Conservation (phyloP, 2,888 invertebrate genomes). For the Pristionchus fissidentatus region DNA sequence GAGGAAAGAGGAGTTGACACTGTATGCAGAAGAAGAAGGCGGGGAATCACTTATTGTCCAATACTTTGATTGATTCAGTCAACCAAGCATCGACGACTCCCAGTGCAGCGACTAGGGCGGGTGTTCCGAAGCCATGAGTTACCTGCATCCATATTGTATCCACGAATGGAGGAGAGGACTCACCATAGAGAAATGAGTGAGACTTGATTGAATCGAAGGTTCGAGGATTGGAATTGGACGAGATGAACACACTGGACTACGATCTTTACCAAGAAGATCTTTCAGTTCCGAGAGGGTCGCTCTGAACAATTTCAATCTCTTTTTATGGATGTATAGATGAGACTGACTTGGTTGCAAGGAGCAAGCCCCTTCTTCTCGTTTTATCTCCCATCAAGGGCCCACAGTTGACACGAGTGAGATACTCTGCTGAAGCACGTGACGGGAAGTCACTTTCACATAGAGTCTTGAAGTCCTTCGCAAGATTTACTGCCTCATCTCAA, state of each 20-base stretch:
- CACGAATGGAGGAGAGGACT: neutral
- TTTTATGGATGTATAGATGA: too few species aligned
- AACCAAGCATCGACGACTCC: constrained; percentile 58
- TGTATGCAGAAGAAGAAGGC: neutral
- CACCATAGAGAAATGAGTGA: constrained; percentile 65
- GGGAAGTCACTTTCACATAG: constrained; percentile 63
- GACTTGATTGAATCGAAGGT: constrained; percentile 57
- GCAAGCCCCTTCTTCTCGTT: constrained; percentile 40
- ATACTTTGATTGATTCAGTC: constrained; percentile 60
- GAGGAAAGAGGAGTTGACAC: neutral
- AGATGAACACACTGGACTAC: constrained; percentile 60
- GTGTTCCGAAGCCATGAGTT: constrained; percentile 64
- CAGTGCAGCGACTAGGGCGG: constrained; percentile 60
- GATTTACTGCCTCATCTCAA: constrained; percentile 59
- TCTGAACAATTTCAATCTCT: too few species aligned
- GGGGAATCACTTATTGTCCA: constrained; percentile 53
- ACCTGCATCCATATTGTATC: constrained; percentile 51
- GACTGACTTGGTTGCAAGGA: constrained; percentile 30
- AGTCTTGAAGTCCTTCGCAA: constrained; percentile 59
- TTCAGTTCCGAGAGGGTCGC: constrained; percentile 57
- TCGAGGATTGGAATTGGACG: constrained; percentile 57
- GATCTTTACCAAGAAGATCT: constrained; percentile 58
- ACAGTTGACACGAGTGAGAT: constrained; percentile 51
- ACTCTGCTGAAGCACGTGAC: constrained; percentile 49
- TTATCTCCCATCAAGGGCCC: neutral